phyloP scores from a whole-genome alignment of 2,797 vertebrate species.

The Linurgus olivaceus region DNA sequence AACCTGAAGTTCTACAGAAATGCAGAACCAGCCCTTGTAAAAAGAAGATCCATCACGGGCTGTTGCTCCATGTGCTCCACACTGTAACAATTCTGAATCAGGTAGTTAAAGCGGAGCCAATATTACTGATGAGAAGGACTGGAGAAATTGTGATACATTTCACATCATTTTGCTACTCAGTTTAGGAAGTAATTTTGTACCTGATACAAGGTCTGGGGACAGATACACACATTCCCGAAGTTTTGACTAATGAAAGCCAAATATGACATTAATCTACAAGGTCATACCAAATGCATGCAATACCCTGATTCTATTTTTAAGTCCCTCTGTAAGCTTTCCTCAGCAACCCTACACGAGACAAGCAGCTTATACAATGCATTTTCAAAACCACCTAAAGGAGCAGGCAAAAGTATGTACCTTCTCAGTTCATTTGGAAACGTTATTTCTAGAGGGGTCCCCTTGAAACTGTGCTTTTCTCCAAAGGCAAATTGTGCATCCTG shows the following conservation, averaged over 20 bases:
- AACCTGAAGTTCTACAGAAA: not conserved
- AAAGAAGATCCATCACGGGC: not conserved
- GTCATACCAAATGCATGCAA: not conserved
- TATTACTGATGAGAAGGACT: not conserved
- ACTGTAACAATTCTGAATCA: not conserved
- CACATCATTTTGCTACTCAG: fast-evolving
- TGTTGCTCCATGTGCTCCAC: fast-evolving
- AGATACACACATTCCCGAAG: not conserved
- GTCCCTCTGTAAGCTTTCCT: not conserved
- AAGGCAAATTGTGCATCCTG: slow-evolving; percentile 82
- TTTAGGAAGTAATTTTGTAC: not conserved
- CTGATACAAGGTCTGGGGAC: fast-evolving
- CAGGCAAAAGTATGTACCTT: slow-evolving; percentile 75
- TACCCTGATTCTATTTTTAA: not conserved
- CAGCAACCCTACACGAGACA: not conserved
- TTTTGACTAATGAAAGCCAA: not conserved
- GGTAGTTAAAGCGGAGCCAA: not conserved
- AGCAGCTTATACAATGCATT: not conserved
- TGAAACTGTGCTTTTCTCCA: slow-evolving; percentile 87
- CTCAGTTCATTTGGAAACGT: slow-evolving; percentile 85
- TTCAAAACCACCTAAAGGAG: not conserved
- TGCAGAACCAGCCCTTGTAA: not conserved
- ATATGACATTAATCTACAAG: not conserved
- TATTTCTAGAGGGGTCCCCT: slow-evolving; percentile 88
- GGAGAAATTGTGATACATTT: not conserved